Conservation (phyloP, 2,888 invertebrate species). For the Andrena dorsata region DNA sequence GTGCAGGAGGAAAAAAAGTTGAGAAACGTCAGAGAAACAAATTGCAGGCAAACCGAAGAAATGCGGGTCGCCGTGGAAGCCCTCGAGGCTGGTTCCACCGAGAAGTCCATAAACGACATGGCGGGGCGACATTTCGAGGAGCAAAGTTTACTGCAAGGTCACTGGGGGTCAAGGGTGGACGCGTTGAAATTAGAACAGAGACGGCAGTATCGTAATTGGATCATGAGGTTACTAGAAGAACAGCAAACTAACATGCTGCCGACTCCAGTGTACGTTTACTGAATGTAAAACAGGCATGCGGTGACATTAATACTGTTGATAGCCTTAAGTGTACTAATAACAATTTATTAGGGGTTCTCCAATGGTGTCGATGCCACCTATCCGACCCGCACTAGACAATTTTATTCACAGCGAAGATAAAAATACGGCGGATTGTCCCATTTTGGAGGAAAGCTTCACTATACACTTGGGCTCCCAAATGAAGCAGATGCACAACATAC, state of each 20-base stretch:
- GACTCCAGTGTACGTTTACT: constrained; percentile 85
- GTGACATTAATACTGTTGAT: neutral
- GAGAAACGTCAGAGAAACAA: constrained; percentile 10
- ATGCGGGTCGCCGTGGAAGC: constrained; percentile 94
- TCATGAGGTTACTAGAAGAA: constrained; percentile 92
- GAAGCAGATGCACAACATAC: constrained; percentile 99
- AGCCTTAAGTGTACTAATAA: constrained; percentile 9
- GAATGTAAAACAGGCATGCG: neutral
- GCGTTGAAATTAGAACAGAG: constrained; percentile 94
- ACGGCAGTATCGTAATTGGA: constrained; percentile 95
- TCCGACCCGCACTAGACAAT: constrained; percentile 79
- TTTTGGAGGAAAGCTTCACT: constrained; percentile 97
- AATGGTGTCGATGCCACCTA: constrained; percentile 82
- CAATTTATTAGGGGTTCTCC: constrained; percentile 84
- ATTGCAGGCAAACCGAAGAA: constrained; percentile 92
- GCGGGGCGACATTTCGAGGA: constrained; percentile 93
- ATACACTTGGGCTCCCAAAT: constrained; percentile 99
- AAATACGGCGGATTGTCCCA: constrained; percentile 79
- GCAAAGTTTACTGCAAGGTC: constrained; percentile 93
- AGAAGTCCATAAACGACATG: constrained; percentile 93
- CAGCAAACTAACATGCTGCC: constrained; percentile 87
- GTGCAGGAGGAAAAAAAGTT: neutral
- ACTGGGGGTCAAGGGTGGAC: constrained; percentile 94
- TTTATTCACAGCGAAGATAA: constrained; percentile 78
- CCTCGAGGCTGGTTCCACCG: constrained; percentile 91